Evolutionary conservation across 2,888 invertebrate species (phyloP).

Genomic region (Heteropelma amictum): DNA sequence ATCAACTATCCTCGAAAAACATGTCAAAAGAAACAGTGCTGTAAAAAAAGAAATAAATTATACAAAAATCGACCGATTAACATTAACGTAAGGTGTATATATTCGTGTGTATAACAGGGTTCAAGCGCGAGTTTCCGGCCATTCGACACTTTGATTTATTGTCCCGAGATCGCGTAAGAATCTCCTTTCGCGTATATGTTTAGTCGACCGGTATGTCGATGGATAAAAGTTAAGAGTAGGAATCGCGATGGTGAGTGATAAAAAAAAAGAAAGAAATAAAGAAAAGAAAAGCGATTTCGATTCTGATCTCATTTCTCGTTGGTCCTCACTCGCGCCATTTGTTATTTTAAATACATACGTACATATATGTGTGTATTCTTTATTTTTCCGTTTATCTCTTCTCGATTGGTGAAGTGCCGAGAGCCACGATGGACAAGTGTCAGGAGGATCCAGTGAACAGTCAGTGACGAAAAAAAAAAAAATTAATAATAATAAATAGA

Average conservation of each 20-base stretch:
- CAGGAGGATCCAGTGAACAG: conserved; percentile 16
- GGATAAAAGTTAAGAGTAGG: conserved; percentile 29
- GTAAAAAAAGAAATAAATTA: too few species aligned
- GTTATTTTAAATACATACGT: too few species aligned
- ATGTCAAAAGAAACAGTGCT: too few species aligned
- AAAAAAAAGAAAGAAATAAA: conserved; percentile 4
- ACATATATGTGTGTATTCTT: too few species aligned
- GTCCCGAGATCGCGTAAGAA: conserved; percentile 3
- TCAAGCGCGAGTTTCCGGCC: conserved; percentile 27
- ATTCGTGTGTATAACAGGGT: too few species aligned
- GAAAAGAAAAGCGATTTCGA: neutral
- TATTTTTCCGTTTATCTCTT: conserved; percentile 14
- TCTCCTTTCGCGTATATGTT: neutral
- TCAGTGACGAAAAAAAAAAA: conserved; percentile 6
- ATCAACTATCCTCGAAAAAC: too few species aligned
- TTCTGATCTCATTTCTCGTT: conserved; percentile 5
- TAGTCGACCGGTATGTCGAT: conserved; percentile 31
- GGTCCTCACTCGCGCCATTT: conserved; percentile 9
- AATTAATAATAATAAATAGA: too few species aligned
- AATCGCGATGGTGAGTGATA: conserved; percentile 4
- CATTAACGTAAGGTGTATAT: too few species aligned
- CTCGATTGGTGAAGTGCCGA: neutral
- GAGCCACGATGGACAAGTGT: conserved; percentile 20
- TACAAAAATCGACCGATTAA: too few species aligned
- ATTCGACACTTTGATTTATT: conserved; percentile 43